phyloP scores from a whole-genome alignment of 2,113 vertebrate species.

The Neotragus moschatus region DNA sequence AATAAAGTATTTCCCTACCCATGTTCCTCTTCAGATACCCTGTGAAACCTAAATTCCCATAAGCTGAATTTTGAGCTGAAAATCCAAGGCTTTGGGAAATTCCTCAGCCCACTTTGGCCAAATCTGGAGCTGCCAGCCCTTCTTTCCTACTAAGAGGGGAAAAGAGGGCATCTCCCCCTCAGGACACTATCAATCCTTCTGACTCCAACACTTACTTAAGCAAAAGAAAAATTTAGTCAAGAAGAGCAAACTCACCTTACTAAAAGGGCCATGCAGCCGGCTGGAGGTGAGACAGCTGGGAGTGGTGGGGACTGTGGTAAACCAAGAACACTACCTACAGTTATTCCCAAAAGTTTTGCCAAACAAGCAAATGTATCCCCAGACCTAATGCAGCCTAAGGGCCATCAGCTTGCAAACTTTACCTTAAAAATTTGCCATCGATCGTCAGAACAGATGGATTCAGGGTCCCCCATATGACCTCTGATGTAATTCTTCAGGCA shows the following conservation, averaged over 20 bases:
- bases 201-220: not conserved
- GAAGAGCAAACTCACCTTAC: not conserved
- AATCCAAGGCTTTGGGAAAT: not conserved
- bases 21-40: not conserved
- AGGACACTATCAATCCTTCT: not conserved
- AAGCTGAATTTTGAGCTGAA: not conserved
- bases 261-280: not conserved
- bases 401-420: not conserved
- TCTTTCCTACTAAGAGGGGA: not conserved
- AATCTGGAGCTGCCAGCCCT: not conserved
- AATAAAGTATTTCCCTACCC: not conserved
- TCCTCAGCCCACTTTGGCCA: not conserved
- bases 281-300: not conserved
- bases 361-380: not conserved
- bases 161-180: not conserved
- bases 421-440: not conserved
- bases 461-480: not conserved
- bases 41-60: not conserved
- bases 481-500: not conserved
- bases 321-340: not conserved
- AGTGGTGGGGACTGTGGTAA: not conserved
- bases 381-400: not conserved
- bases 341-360: not conserved
- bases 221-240: not conserved
- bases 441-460: not conserved